phyloP scores from a whole-genome alignment of 2,113 vertebrate species.

The Lamprologus ornatipinnis region DNA sequence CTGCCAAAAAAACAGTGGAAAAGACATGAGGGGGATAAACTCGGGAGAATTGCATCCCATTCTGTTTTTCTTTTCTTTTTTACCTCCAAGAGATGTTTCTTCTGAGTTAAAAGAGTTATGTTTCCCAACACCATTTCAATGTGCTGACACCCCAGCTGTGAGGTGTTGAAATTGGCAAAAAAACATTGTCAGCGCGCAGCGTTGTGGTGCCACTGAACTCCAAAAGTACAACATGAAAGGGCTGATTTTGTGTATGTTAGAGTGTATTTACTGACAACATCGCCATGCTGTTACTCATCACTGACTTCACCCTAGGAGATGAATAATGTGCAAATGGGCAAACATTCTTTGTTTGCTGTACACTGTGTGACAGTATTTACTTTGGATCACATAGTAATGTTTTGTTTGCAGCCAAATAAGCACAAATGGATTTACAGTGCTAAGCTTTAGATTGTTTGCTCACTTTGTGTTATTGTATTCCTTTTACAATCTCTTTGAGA shows the following conservation, averaged over 20 bases:
- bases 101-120: constrained; percentile 64
- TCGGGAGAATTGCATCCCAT: constrained; percentile 66
- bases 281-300: constrained; percentile 42
- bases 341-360: constrained; percentile 46
- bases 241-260: constrained; percentile 48
- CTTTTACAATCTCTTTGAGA: background rate
- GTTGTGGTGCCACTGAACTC: constrained; percentile 49
- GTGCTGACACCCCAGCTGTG: constrained; percentile 66
- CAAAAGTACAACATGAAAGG: constrained; percentile 60
- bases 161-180: constrained; percentile 60
- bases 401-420: constrained; percentile 45
- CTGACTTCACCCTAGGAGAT: constrained; percentile 48
- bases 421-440: constrained; percentile 28
- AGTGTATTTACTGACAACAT: constrained; percentile 56
- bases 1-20: constrained; percentile 59
- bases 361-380: constrained; percentile 42
- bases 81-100: constrained; percentile 49
- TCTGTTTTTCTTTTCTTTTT: constrained; percentile 54
- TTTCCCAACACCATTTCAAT: constrained; percentile 61
- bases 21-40: constrained; percentile 57
- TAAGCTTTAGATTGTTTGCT: constrained; percentile 13
- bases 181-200: constrained; percentile 42
- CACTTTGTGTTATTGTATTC: background rate
- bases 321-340: constrained; percentile 55
- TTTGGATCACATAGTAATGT: constrained; percentile 32